Base-by-base conservation (phyloP, 2,113 vertebrate species). In the Actenoides lindsayi region DNA sequence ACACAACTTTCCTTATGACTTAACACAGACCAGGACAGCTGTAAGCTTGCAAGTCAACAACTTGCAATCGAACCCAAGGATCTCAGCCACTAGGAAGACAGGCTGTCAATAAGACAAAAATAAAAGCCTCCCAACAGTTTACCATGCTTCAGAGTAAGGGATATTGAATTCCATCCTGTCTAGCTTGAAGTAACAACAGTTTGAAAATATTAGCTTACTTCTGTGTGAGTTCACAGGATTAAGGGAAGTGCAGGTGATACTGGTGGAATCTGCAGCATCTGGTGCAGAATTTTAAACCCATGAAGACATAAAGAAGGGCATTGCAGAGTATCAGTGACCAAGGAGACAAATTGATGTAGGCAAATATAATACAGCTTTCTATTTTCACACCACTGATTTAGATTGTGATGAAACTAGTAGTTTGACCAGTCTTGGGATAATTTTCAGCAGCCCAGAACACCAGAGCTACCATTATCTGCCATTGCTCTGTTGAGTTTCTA, bases 41-140 rank as follows among this genome's bases (percentile, higher is more conserved):
- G 39, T 65, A 93, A 93, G 56, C 70, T 90, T 89, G 73, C 76
- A 87, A 92, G 83, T 89, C 93, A 91, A 75, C 92, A 91, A 27
- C 74, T 92, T 83, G 78, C 76, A 94, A 75, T 90, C 86, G 91
- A 81, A 59, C 48, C 28, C 42, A 68, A 89, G 24, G 42, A 94
- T 84, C 65, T 86, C 80, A 68, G 68, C 28, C 50, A 39, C 56
- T 14, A 83, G 79, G 87, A 95, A 56, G 51, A 80, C 31, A 65
- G 31, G 35, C 80, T 84, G 65, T 64, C 57, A 92, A 51, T 57
- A 88, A 80, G 73, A 77, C 31, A 74, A 83, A 92, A 92, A 64
- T 46, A 75, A 92, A 84, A 83, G 20, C 30, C 41, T 56, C 60
- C 23, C 42, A 75, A 57, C 30, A 80, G 50, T 93, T 79, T 76